These are phyloP conservation scores for Tanytarsus gracilentus DNA, from an alignment of 2,888 invertebrate species.

Conservation along the genomic window DNA sequence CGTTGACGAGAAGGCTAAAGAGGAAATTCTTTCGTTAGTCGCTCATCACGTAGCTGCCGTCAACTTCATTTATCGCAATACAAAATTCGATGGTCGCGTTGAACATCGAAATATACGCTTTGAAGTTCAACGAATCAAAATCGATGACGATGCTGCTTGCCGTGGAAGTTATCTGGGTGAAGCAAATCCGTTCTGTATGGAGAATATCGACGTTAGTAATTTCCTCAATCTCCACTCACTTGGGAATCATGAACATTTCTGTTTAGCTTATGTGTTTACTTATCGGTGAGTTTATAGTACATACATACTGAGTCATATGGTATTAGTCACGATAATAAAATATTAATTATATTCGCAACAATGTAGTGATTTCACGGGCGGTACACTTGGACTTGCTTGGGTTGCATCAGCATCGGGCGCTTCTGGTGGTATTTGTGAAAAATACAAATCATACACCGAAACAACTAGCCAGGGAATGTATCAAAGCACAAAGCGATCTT, in stretches of 20 bases:
- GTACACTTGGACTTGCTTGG: slow-evolving; percentile 97
- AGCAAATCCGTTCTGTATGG: slow-evolving; percentile 83
- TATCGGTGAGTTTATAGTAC: slow-evolving; percentile 46
- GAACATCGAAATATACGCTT: slow-evolving; percentile 92
- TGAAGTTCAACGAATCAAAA: slow-evolving; percentile 67
- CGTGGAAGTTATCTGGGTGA: slow-evolving; percentile 54
- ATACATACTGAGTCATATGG: background rate
- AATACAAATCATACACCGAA: slow-evolving; percentile 94
- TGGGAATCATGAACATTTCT: slow-evolving; percentile 96
- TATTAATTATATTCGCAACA: background rate
- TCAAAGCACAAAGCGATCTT: slow-evolving; percentile 84
- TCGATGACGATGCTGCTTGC: slow-evolving; percentile 83
- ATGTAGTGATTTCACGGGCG: slow-evolving; percentile 87
- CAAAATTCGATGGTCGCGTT: slow-evolving; percentile 82
- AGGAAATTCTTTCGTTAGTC: slow-evolving; percentile 94
- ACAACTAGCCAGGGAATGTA: slow-evolving; percentile 82
- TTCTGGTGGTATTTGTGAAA: slow-evolving; percentile 97
- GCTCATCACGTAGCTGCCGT: slow-evolving; percentile 98
- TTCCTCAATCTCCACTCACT: slow-evolving; percentile 96
- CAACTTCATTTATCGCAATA: slow-evolving; percentile 92
- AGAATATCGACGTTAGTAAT: slow-evolving; percentile 98
- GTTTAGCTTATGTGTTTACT: slow-evolving; percentile 98
- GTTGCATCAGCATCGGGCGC: slow-evolving; percentile 96
- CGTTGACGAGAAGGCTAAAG: slow-evolving; percentile 80
- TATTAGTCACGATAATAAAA: background rate